A percentile compares a stretch with the other conserved stretches of the same genome.
Evolutionary conservation across 2,113 vertebrate species (phyloP).

Genomic region (Calidris pygmaea): DNA sequence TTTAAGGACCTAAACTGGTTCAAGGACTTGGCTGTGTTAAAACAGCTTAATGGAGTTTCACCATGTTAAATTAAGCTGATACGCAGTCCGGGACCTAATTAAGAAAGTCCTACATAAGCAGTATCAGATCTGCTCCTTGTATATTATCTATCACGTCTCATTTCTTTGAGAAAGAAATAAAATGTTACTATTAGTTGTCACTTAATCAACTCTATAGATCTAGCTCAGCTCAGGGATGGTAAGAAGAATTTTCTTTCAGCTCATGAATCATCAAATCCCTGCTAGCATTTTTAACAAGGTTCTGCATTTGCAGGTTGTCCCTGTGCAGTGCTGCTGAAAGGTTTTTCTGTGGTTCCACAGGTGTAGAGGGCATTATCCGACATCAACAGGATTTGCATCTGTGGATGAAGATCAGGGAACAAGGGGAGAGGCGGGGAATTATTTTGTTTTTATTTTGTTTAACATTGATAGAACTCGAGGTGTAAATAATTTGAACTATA

Average conservation of each 20-base stretch:
- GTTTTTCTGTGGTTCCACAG: not conserved
- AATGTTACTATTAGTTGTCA: not conserved
- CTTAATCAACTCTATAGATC: not conserved
- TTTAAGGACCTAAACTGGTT: constrained; percentile 1
- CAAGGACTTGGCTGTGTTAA: not conserved
- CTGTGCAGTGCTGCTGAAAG: not conserved
- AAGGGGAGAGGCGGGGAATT: not conserved
- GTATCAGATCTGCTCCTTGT: not conserved
- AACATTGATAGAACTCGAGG: not conserved
- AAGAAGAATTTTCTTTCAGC: not conserved
- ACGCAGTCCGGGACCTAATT: rapidly evolving
- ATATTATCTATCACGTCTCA: not conserved
- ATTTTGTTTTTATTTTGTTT: not conserved
- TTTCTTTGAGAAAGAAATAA: not conserved
- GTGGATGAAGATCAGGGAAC: not conserved
- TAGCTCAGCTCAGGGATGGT: not conserved
- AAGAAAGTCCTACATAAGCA: not conserved
- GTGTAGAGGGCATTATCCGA: not conserved
- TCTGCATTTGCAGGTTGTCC: not conserved
- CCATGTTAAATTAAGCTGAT: not conserved
- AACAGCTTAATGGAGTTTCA: constrained; percentile 3
- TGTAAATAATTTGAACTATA: not conserved
- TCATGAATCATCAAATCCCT: not conserved
- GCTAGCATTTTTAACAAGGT: not conserved
- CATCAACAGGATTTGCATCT: not conserved